A percentile compares a stretch with the other conserved stretches of the same genome.
Evolutionary conservation across 2,888 invertebrate species (phyloP).

Genomic region (Heliconius charithonia): DNA sequence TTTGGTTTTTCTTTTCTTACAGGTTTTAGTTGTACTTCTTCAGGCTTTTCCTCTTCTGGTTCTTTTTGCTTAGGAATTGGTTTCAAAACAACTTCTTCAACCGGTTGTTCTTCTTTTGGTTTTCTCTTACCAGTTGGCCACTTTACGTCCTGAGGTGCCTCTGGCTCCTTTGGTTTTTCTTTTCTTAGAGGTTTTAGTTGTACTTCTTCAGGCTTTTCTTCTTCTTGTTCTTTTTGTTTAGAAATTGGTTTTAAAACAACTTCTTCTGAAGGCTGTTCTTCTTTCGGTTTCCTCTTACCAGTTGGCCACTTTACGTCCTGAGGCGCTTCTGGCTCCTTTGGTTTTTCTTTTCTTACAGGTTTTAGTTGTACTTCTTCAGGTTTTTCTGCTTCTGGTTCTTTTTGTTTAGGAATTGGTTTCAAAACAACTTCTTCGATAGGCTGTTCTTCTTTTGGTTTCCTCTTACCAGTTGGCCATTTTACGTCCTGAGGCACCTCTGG

Average conservation of each 20-base stretch:
- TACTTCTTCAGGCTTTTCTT: conserved; percentile 63
- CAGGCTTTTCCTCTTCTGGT: conserved; percentile 48
- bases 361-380: not conserved
- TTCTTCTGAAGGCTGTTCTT: conserved; percentile 66
- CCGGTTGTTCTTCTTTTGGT: conserved; percentile 59
- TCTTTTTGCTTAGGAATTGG: conserved; percentile 55
- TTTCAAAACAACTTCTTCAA: conserved; percentile 65
- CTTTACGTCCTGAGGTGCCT: conserved; percentile 62
- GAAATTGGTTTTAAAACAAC: conserved; percentile 65
- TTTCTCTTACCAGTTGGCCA: conserved; percentile 64
- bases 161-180: conserved; percentile 56
- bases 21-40: conserved; percentile 63
- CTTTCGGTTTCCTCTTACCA: conserved; percentile 30
- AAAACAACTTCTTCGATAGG: not conserved
- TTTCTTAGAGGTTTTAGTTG: conserved; percentile 49
- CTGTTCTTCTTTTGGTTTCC: no score
- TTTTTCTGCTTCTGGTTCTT: not conserved
- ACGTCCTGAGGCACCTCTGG: no score
- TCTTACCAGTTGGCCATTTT: no score
- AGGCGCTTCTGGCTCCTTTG: conserved; percentile 54
- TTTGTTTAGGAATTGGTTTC: not conserved
- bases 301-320: conserved; percentile 60
- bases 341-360: not conserved
- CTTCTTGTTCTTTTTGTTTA: conserved; percentile 51
- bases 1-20: conserved; percentile 42